These are phyloP conservation scores for Takifugu bimaculatus DNA, from an alignment of 2,113 vertebrate genomes.

Conservation along the genomic window DNA sequence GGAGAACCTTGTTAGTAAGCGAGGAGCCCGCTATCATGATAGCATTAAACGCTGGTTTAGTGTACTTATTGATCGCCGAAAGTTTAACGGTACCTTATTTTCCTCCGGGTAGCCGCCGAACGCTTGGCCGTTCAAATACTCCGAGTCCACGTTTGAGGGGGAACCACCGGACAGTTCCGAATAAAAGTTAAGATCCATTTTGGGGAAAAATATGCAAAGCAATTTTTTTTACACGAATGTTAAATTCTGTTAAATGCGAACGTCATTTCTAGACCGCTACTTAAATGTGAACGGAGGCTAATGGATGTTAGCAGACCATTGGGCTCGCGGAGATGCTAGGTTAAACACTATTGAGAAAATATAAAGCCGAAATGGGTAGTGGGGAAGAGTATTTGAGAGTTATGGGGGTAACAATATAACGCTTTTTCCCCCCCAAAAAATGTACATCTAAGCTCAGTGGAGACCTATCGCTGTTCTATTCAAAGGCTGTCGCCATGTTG, in stretches of 20 bases:
- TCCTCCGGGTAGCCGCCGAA: constrained; percentile 61
- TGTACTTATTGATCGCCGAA: no score
- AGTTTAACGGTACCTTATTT: constrained; percentile 57
- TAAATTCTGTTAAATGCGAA: not conserved
- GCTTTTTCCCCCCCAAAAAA: not conserved
- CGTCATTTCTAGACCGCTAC: not conserved
- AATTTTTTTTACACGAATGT: no score
- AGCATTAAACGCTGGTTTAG: no score
- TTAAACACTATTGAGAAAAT: not conserved
- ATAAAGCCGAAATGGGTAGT: not conserved
- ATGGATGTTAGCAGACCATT: constrained; percentile 31
- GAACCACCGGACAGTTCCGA: constrained; percentile 68
- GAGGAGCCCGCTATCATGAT: not conserved
- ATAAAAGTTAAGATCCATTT: constrained; percentile 75
- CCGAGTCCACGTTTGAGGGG: constrained; percentile 62
- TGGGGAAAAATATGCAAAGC: not conserved
- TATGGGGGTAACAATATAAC: not conserved
- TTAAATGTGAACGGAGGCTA: constrained; percentile 3
- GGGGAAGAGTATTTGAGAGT: not conserved
- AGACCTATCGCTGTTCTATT: not conserved
- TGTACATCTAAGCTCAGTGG: not conserved
- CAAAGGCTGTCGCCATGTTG: not conserved
- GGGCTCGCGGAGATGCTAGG: no score
- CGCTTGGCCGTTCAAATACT: constrained; percentile 65
- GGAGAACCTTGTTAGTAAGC: constrained; percentile 6